Base-by-base conservation (phyloP, 2,797 vertebrate genomes). In the Furcifer pardalis region DNA sequence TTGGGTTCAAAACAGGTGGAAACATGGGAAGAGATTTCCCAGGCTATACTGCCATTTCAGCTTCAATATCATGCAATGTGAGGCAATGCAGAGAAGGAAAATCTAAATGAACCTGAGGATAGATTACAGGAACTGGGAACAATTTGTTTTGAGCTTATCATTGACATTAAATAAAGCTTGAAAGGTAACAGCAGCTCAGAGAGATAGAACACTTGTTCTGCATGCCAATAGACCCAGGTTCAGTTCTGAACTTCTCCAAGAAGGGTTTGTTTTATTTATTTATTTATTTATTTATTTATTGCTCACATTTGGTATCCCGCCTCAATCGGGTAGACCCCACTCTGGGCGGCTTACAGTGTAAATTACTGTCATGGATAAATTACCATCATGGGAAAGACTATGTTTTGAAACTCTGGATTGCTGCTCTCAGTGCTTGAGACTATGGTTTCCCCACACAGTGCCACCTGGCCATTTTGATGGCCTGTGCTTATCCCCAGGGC, bases 31-130 rank as follows among this genome's bases (percentile, higher is more conserved):
- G 7, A 69, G 78, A 30, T 19, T 30, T 83, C 68, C 63, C 25
- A 25, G 37, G 46, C 74, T 83, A 25, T 6, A 25, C 35, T 59
- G 25, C 73, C 62, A 60, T 23, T 30, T 30, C 27, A 32, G 9
- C 17, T 42, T 69, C 59, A 9, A 46, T 77, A 40, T 2, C 40
- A 44, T 60, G 35, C 25, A 63, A 23, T 30, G 68, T 62, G 66
- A 72, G 83, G 74, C 81, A 13, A 71, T 59, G 21, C 44, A 19
- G 46, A 56, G 49, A 85, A 74, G 69, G 23, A 75, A 80, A 59
- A 75, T 75, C 1, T 27, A 74, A 74, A 32, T 66, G 35, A 84
- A 23, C 40, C 59, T 37, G 71, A 44, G 15, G 10, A 5, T 44
- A 60, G 72, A 56, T 12, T 76, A 25, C 30, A 59, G 59, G 27